Base-by-base conservation (phyloP, 2,113 vertebrate species). In the Ranitomeya variabilis region DNA sequence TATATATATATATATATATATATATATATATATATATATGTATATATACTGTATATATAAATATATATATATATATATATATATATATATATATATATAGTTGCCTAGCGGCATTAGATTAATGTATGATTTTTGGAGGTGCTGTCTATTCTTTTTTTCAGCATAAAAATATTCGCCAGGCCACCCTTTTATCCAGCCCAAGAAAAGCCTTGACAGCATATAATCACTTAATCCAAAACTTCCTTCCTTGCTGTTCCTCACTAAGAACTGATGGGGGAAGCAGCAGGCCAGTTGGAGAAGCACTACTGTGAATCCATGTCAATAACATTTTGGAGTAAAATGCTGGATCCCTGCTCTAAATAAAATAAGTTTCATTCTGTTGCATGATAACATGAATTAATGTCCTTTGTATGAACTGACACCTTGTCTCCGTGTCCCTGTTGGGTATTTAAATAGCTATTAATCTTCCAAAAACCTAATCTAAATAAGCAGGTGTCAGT, bases 401-500 rank as follows among this genome's bases (percentile, higher is more conserved):
- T 89, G 87, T 78, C 87, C 87, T 89, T 85, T 89, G 45, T 67
- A 85, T 79, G 82, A 89, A 89, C 87, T 69, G 62, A 73, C 87
- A 89, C 87, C 73, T 89, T 79, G 81, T 83, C 69, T 78, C 57
- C 59, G 15, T 64, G 74, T 81, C 37, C 57, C 87, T 64, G 54
- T 45, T 83, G 80, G 80, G 59, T 89, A 67, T 84, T 84, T 84
- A 78, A 64, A 76, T 9, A 82, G 67, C 67, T 60, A 71, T 84
- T 77, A 66, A 83, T 60, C 73, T 77, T 76, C 71, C 87, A 52
- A 78, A 83, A 83, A 79, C 62, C 59, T 85, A 89, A 89, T 89
- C 51, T 89, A 85, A 89, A 85, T 89, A 62, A 89, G 82, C 87
- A 89, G 87, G 87, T 89, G 87, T 85, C 81, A 89, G 73, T 89